Evolutionary conservation across 2,113 vertebrate species (phyloP), one percentile per base, ranked within the genome.

Genomic region (Apistogramma diplotaenia): DNA sequence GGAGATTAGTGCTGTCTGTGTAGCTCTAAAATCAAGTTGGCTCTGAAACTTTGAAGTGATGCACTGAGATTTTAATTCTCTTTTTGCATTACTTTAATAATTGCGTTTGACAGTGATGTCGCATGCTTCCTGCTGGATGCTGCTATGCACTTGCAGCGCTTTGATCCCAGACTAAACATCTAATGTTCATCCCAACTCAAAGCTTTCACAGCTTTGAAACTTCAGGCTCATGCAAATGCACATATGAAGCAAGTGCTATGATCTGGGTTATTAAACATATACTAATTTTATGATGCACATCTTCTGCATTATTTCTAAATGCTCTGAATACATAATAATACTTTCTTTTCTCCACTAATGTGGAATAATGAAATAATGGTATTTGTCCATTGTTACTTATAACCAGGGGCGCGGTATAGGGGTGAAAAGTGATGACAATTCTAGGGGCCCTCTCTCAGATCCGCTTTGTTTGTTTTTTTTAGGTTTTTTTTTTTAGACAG

Each of bases 1-100:
- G 19, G 51, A 76, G 87, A 75, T 88, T 73, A 76, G n/a, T 51
- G 25, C 60, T 33, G 67, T 80, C 75, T 46, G 23, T n/a, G 27
- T 12, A 16, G 35, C 72, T 77, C 43, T 18, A 56, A 60, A 81
- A 73, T 9, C 40, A 31, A 72, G 57, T 54, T 74, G 35, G 12
- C 56, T 65, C 29, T 60, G 25, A 85, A 78, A 78, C 46, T 19
- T 43, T 23, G 10, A 79, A 58, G 37, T 73, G 59, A 75, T 58
- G 55, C 55, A 74, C 21, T 13, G 37, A 67, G 21, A 29, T 89
- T 87, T 84, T 49, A 76, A 81, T 76, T 82, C 55, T 55, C 55
- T 58, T 71, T 13, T 76, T 55, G 62, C 33, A 23, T 62, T 59
- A 57, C 79, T 77, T 29, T 76, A 76, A 78, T 65, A 78, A 78